Conservation (phyloP, 2,888 invertebrate species). For the Leptarthrus brevirostris region DNA sequence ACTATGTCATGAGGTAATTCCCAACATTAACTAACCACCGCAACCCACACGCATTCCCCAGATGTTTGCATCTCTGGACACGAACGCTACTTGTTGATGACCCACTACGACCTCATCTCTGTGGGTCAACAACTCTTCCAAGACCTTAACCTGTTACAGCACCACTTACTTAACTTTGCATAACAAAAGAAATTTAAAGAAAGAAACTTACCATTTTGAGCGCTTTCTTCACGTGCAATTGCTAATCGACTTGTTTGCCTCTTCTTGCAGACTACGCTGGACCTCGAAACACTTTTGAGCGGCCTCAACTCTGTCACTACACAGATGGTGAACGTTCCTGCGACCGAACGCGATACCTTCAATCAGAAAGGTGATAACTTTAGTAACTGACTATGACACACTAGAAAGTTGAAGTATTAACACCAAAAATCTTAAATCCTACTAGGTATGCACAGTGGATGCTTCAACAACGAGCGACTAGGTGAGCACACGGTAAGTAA, state of each 20-base stretch:
- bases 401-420: background rate
- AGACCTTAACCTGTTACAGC: background rate
- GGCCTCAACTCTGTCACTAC: slow-evolving; percentile 3
- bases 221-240: slow-evolving; percentile 12
- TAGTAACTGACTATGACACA: background rate
- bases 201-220: slow-evolving; percentile 23
- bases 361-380: too few relatives aligned
- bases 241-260: slow-evolving; percentile 10
- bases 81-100: background rate
- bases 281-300: slow-evolving; percentile 27
- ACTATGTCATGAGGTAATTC: slow-evolving; percentile 31
- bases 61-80: background rate
- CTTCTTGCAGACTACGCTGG: slow-evolving; percentile 10
- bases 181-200: slow-evolving; percentile 38
- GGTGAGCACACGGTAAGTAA: slow-evolving; percentile 1
- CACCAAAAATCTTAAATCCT: background rate
- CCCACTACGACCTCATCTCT: background rate
- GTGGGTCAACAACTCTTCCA: background rate
- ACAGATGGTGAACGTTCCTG: slow-evolving; percentile 1
- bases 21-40: background rate
- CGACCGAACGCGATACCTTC: slow-evolving; percentile 22
- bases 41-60: slow-evolving; percentile 18
- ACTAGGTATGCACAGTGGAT: background rate
- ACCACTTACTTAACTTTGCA: background rate
- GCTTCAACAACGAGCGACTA: background rate